Conservation (phyloP, 2,113 vertebrate species). For the Pardalotus punctatus region DNA sequence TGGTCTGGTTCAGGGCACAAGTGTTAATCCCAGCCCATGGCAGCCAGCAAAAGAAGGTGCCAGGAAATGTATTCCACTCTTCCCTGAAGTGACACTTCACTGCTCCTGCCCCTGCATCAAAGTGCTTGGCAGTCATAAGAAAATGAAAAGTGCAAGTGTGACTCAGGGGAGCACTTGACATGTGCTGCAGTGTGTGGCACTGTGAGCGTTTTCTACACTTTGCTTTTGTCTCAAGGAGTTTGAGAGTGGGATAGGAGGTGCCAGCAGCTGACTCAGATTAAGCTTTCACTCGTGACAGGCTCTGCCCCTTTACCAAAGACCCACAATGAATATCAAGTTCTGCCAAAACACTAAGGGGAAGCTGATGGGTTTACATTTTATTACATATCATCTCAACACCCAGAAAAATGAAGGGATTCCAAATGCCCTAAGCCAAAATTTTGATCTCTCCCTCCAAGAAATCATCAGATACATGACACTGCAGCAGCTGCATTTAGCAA, state of each 20-base stretch:
- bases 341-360: background rate
- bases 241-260: background rate
- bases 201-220: background rate
- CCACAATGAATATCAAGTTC: background rate
- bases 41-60: background rate
- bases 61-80: accelerated
- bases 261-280: background rate
- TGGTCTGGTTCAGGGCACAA: background rate
- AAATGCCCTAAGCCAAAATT: background rate
- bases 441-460: background rate
- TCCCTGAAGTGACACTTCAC: background rate
- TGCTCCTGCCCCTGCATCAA: background rate
- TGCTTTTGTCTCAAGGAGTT: background rate
- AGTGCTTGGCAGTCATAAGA: background rate
- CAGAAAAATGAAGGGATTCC: background rate
- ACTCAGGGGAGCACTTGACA: background rate
- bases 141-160: background rate
- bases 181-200: background rate
- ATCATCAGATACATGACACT: background rate
- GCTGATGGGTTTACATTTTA: background rate
- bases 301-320: background rate
- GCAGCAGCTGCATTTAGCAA: background rate
- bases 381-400: background rate
- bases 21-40: background rate
- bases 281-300: background rate